These are phyloP conservation scores for Microtus pennsylvanicus DNA, from an alignment of 2,113 vertebrate genomes.

Conservation along the genomic window DNA sequence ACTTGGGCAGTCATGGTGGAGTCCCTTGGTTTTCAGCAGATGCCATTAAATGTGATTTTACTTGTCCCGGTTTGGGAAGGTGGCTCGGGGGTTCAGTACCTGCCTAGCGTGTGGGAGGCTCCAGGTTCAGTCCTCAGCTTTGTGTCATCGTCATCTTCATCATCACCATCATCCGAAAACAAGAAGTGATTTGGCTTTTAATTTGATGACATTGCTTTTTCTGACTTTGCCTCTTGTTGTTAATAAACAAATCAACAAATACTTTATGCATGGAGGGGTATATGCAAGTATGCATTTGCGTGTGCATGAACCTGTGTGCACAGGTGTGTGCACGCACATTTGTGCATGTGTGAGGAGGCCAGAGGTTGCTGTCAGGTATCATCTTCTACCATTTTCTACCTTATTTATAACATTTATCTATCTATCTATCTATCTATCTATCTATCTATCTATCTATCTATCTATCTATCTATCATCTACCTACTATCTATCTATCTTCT, in stretches of 20 bases:
- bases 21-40: neutral
- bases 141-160: neutral
- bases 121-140: neutral
- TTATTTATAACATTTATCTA: neutral
- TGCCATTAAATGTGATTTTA: constrained; percentile 33
- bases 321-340: neutral
- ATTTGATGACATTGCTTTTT: neutral
- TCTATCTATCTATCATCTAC: too few relatives aligned
- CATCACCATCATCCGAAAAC: neutral
- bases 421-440: too few relatives aligned
- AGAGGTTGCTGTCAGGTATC: neutral
- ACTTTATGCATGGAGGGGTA: neutral
- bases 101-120: neutral
- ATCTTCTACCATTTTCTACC: neutral
- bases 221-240: neutral
- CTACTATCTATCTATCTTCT: too few relatives aligned
- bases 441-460: too few relatives aligned
- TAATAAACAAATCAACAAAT: neutral
- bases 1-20: neutral
- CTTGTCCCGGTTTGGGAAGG: neutral
- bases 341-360: neutral
- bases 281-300: neutral
- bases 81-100: neutral
- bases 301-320: neutral
- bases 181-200: neutral